These are phyloP conservation scores for Leucophenga montana DNA, from an alignment of 2,888 invertebrate genomes.

Conservation along the genomic window DNA sequence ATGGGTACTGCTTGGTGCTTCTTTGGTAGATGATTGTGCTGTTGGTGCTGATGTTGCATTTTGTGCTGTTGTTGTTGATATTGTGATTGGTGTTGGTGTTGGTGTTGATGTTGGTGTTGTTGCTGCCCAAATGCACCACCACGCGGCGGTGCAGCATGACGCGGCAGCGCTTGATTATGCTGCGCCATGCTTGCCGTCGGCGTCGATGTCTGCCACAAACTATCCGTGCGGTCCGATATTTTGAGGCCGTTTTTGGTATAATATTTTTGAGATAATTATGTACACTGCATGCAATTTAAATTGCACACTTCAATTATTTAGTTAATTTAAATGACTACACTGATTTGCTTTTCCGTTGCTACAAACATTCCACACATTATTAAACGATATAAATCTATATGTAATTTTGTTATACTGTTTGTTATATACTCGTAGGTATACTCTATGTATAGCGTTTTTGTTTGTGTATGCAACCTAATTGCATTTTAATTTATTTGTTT, in stretches of 20 bases:
- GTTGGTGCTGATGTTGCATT: conserved; percentile 32
- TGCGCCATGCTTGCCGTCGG: conserved; percentile 58
- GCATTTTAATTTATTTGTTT: too few relatives aligned
- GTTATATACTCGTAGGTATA: too few relatives aligned
- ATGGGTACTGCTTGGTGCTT: conserved; percentile 26
- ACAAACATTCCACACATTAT: too few relatives aligned
- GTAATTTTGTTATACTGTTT: too few relatives aligned
- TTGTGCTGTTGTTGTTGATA: conserved; percentile 34
- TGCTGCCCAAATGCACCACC: conserved; percentile 33
- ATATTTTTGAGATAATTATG: background rate
- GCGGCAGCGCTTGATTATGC: conserved; percentile 44
- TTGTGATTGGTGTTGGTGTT: conserved; percentile 45
- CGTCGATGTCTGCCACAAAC: conserved; percentile 64
- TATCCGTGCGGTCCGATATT: conserved; percentile 70
- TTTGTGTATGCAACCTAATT: too few relatives aligned
- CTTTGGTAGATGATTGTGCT: conserved; percentile 25
- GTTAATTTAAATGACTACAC: too few relatives aligned
- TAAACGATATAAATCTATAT: too few relatives aligned
- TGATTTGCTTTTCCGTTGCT: too few relatives aligned
- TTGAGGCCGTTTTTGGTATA: conserved; percentile 53
- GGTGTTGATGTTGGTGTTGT: conserved; percentile 36
- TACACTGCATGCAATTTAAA: background rate
- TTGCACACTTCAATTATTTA: background rate
- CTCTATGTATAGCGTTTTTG: too few relatives aligned
- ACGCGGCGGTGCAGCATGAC: conserved; percentile 49